Percentiles rank a stretch among this genome's conserved stretches.
These are phyloP conservation scores for Cairina moschata DNA, from an alignment of 2,113 vertebrate genomes.

Conservation along the genomic window DNA sequence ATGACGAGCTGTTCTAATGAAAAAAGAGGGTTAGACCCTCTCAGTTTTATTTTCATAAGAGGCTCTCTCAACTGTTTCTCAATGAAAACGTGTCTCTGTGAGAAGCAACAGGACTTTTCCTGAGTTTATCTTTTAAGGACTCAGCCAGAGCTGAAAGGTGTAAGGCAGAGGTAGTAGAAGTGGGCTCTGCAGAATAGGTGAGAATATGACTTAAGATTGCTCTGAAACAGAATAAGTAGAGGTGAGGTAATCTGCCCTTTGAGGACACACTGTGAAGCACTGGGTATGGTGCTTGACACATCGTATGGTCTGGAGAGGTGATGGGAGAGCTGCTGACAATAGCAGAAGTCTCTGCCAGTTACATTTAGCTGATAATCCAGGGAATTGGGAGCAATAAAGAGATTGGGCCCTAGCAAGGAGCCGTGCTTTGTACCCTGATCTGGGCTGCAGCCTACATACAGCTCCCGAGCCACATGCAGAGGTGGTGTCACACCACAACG, in stretches of 20 bases:
- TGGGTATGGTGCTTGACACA: neutral
- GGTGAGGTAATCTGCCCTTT: neutral
- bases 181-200: neutral
- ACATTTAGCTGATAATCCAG: neutral
- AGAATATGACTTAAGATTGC: neutral
- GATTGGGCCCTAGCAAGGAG: neutral
- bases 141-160: neutral
- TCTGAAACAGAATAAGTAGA: neutral
- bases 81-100: neutral
- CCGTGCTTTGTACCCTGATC: neutral
- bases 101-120: neutral
- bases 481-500: neutral
- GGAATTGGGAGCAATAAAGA: neutral
- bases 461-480: neutral
- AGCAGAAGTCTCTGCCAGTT: neutral
- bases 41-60: neutral
- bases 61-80: neutral
- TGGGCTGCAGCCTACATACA: neutral
- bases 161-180: neutral
- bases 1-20: neutral
- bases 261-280: neutral
- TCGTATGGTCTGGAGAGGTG: neutral
- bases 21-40: neutral
- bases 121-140: neutral
- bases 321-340: constrained; percentile 8